Conservation (phyloP, 2,113 vertebrate species). For the Rallus limicola region DNA sequence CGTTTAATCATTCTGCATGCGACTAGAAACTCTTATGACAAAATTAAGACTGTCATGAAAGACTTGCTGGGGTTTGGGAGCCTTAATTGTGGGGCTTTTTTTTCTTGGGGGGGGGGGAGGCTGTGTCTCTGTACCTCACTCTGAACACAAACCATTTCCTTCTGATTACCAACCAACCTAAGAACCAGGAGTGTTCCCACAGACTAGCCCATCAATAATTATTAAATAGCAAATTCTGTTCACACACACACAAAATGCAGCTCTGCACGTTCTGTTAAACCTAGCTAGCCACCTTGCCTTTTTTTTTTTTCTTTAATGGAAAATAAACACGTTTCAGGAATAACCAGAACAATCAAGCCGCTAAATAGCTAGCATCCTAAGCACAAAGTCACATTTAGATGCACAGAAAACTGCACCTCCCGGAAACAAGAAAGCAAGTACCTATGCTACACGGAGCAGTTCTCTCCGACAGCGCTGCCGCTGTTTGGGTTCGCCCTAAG, state of each 20-base stretch:
- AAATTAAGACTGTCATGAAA: not conserved
- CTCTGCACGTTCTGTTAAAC: not conserved
- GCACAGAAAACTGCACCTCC: not conserved
- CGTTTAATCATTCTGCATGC: not conserved
- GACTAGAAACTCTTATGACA: not conserved
- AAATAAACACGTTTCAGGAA: not conserved
- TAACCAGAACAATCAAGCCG: not conserved
- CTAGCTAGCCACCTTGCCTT: not conserved
- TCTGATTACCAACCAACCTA: not conserved
- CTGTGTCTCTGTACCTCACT: too few species aligned
- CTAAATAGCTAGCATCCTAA: not conserved
- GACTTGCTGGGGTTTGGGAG: not conserved
- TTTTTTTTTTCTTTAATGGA: not conserved
- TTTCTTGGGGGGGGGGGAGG: not conserved
- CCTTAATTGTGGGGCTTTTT: too few species aligned
- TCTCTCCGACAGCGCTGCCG: not conserved
- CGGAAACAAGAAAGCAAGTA: not conserved
- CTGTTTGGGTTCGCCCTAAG: not conserved
- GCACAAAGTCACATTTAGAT: not conserved
- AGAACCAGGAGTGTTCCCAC: not conserved
- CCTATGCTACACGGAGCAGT: fast-evolving
- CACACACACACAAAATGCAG: not conserved
- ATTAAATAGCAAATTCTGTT: not conserved
- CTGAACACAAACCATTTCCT: not conserved
- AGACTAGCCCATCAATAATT: not conserved